phyloP scores from a whole-genome alignment of 1,140 invertebrate species.

The Heliconius hermathena region DNA sequence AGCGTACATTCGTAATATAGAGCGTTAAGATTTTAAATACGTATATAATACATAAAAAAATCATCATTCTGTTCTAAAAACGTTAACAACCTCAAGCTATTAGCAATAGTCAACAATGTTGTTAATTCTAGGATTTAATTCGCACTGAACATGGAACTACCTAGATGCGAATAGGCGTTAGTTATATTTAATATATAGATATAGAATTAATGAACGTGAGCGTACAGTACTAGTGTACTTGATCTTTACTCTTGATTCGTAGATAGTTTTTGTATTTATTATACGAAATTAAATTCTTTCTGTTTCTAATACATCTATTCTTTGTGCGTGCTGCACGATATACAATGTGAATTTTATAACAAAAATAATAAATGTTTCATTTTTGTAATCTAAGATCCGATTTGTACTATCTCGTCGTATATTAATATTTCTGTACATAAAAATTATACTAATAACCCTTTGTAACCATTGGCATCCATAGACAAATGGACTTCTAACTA shows the following conservation, averaged over 20 bases:
- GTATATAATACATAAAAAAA: constrained; percentile 80
- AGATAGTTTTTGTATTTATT: constrained; percentile 18
- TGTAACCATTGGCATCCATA: constrained; percentile 26
- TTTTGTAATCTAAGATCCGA: constrained; percentile 28
- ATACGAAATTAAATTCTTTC: constrained; percentile 1
- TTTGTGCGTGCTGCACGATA: constrained; percentile 47
- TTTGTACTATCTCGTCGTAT: constrained; percentile 25
- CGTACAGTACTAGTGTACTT: neutral
- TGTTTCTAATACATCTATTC: constrained; percentile 25
- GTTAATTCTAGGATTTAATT: constrained; percentile 76
- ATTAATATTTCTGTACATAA: constrained; percentile 31
- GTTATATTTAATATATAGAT: constrained; percentile 16
- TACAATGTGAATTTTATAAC: constrained; percentile 10
- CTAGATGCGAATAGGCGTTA: constrained; percentile 37
- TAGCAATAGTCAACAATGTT: constrained; percentile 82
- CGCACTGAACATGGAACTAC: constrained; percentile 74
- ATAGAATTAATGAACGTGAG: constrained; percentile 19
- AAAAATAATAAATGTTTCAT: constrained; percentile 9
- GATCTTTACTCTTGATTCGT: neutral
- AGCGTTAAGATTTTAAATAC: constrained; percentile 74
- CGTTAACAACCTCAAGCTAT: constrained; percentile 81
- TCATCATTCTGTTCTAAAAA: constrained; percentile 79
- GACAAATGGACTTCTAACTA: constrained; percentile 24
- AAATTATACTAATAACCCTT: constrained; percentile 14
- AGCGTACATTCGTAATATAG: constrained; percentile 77